These are phyloP conservation scores for Mactra quadrangularis DNA, from an alignment of 1,140 invertebrate genomes.

Conservation along the genomic window DNA sequence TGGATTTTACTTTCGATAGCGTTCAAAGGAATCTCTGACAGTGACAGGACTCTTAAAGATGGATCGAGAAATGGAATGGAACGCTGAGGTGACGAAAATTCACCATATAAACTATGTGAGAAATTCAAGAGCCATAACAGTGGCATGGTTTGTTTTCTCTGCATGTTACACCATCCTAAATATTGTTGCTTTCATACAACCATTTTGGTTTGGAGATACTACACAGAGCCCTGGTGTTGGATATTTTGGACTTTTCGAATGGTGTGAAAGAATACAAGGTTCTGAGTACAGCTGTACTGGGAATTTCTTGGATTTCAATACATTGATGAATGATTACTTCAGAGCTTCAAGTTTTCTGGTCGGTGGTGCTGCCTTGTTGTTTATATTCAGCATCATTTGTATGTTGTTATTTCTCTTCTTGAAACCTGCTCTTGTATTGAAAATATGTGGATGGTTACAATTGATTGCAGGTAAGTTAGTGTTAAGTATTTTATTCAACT, in stretches of 20 bases:
- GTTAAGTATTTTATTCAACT: too few relatives aligned
- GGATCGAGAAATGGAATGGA: constrained; percentile 71
- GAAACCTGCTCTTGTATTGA: constrained; percentile 95
- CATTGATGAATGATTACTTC: constrained; percentile 92
- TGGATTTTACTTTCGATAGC: constrained; percentile 5
- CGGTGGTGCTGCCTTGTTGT: constrained; percentile 92
- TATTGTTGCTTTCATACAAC: constrained; percentile 96
- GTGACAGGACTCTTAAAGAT: constrained; percentile 42
- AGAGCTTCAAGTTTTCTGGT: constrained; percentile 93
- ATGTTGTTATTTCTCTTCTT: constrained; percentile 97
- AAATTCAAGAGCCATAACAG: constrained; percentile 97
- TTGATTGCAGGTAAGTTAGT: constrained; percentile 92
- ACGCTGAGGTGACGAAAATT: constrained; percentile 76
- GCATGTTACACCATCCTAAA: constrained; percentile 98
- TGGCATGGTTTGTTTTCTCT: constrained; percentile 97
- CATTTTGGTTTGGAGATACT: constrained; percentile 94
- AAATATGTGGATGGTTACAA: constrained; percentile 94
- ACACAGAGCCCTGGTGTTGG: constrained; percentile 93
- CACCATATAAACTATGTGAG: constrained; percentile 91
- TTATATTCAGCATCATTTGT: constrained; percentile 91
- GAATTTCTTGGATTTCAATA: constrained; percentile 91
- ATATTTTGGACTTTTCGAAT: constrained; percentile 95
- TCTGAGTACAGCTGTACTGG: constrained; percentile 88
- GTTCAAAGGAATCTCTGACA: not conserved
- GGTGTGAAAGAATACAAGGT: constrained; percentile 87